Conservation (phyloP, 1,140 invertebrate genomes). For the Coenobita brevimanus region DNA sequence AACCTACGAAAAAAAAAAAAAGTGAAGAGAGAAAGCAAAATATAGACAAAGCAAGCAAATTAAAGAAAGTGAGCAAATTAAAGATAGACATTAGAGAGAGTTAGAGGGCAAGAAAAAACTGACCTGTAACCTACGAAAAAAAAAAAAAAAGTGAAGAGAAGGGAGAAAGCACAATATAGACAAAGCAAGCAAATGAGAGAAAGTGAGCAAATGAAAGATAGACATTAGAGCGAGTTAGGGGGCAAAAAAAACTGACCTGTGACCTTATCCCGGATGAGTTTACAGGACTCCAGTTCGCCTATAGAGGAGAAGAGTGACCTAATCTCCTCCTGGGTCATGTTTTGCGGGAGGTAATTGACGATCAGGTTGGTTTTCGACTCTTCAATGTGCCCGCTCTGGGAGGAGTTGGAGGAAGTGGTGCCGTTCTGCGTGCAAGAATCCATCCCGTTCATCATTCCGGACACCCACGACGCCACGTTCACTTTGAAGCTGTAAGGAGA, state of each 20-base stretch:
- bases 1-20: too few relatives aligned
- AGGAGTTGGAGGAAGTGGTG: slow-evolving; percentile 68
- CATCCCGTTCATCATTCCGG: slow-evolving; percentile 70
- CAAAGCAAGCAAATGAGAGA: too few relatives aligned
- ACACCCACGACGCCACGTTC: slow-evolving; percentile 68
- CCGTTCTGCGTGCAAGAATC: slow-evolving; percentile 68
- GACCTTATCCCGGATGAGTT: slow-evolving; percentile 98
- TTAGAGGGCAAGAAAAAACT: too few relatives aligned
- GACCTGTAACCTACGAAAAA: too few relatives aligned
- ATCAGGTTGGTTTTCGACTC: slow-evolving; percentile 99
- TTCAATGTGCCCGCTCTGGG: slow-evolving; percentile 76
- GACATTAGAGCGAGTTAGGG: too few relatives aligned
- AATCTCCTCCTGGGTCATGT: slow-evolving; percentile 99
- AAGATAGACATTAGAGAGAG: too few relatives aligned
- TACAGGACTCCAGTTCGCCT: slow-evolving; percentile 99
- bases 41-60: too few relatives aligned
- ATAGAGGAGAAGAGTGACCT: slow-evolving; percentile 97
- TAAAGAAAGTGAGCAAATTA: too few relatives aligned
- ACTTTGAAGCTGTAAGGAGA: slow-evolving; percentile 59
- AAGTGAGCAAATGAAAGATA: too few relatives aligned
- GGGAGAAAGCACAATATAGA: too few relatives aligned
- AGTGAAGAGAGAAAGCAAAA: too few relatives aligned
- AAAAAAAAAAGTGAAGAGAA: too few relatives aligned
- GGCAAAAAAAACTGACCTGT: slow-evolving; percentile 81
- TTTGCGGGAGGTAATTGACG: slow-evolving; percentile 99